Evolutionary conservation across 1,140 invertebrate species (phyloP), one percentile per base, ranked within the genome.

Genomic region (Andrena cerasifolii): DNA sequence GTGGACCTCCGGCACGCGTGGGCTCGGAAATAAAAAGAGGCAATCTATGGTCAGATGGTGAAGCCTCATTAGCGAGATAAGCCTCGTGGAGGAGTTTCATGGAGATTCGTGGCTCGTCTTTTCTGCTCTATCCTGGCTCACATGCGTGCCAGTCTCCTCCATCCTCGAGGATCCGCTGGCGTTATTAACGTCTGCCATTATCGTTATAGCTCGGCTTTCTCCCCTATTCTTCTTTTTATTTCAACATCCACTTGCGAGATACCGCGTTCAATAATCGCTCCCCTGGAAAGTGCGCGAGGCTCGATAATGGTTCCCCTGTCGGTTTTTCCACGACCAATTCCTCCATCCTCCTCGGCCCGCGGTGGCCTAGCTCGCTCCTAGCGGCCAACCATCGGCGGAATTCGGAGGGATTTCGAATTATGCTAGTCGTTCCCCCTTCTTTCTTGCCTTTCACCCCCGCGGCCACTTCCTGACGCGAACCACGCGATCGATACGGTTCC

Each of bases 31-130:
- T 24, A 61, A 66, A 79, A 79, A 79, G 58, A 40, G 28, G 21
- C 53, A 58, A 54, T 79, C 71, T 79, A 61, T 33, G 83, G 84
- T 87, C 84, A 85, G 87, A 89, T 88, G 87, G 86, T 88, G 86
- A 88, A 75, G 88, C 82, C 88, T 88, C 88, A 88, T 89, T 89
- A 88, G 80, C 66, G 80, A 87, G 88, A 89, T 89, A 89, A 88
- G 70, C 68, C 68, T 63, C 45, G 72, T 82, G 45, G 75, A 73
- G 73, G 62, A 86, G 70, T 78, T 83, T 76, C 56, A 49, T 79
- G 73, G 62, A 86, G 70, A 77, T 83, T 76, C 56, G 54, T 79
- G 74, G 61, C 49, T 14, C 24, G 12, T 61, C 12, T 36, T 63
- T 43, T 45, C 28, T n/a, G 8, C 40, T 43, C 18, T 56, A 54